A percentile compares a stretch with the other conserved stretches of the same genome.
phyloP scores from a whole-genome alignment of 2,113 vertebrate species.

The Neogobius melanostomus region DNA sequence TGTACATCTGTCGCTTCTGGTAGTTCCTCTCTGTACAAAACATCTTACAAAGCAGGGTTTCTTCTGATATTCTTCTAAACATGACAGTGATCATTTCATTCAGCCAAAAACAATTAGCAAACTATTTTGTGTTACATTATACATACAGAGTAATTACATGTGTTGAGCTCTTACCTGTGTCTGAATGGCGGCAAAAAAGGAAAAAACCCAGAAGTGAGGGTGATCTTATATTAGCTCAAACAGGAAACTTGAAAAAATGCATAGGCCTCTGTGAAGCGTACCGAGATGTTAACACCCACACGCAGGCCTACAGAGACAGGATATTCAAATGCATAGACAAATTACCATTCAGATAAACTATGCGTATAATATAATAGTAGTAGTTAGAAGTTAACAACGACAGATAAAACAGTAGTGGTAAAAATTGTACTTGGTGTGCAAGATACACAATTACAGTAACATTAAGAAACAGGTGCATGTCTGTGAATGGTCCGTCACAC shows the following conservation, averaged over 20 bases:
- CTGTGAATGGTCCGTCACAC: too few species aligned
- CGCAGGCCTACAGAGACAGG: not conserved
- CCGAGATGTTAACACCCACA: conserved; percentile 9
- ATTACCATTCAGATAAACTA: not conserved
- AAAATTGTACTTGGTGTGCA: too few species aligned
- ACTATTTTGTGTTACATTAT: not conserved
- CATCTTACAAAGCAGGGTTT: conserved; percentile 7
- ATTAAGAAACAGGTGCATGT: too few species aligned
- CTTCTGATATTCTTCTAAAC: not conserved
- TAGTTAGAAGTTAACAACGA: too few species aligned
- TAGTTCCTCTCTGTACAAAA: conserved; percentile 20
- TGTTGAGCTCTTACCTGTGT: conserved; percentile 58
- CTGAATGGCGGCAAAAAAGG: conserved; percentile 61
- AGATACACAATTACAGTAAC: too few species aligned
- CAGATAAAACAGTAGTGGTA: too few species aligned
- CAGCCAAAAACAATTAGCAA: conserved; percentile 1
- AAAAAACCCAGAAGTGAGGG: conserved; percentile 66
- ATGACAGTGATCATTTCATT: not conserved
- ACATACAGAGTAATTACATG: not conserved
- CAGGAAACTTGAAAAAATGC: conserved; percentile 66
- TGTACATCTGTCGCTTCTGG: conserved; percentile 80
- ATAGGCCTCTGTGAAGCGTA: not conserved
- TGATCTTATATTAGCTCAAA: conserved; percentile 74
- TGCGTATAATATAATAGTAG: too few species aligned
- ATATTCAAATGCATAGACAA: not conserved